Evolutionary conservation across 2,113 vertebrate genomes (phyloP).

Genomic region (Chrysemys picta): DNA sequence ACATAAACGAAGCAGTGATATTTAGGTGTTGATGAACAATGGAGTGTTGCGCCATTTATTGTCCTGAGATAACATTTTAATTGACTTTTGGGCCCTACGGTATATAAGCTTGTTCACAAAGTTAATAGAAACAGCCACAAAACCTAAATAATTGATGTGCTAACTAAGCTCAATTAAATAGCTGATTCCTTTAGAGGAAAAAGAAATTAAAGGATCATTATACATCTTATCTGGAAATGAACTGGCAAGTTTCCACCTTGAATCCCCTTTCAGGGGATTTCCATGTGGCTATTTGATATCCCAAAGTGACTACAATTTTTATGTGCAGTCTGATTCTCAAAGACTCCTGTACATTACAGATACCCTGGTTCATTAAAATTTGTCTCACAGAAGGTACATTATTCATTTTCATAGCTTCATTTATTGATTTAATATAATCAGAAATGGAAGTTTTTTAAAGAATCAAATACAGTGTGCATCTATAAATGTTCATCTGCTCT

Average conservation of each 20-base stretch:
- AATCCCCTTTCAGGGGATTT: background rate
- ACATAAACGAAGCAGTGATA: background rate
- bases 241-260: background rate
- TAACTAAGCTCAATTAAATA: background rate
- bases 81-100: background rate
- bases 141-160: background rate
- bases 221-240: background rate
- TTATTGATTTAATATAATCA: background rate
- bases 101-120: background rate
- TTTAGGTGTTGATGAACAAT: background rate
- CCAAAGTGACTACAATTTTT: background rate
- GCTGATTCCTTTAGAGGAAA: background rate
- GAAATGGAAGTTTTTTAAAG: background rate
- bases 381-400: rapidly evolving
- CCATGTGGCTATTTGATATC: background rate
- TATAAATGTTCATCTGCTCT: background rate
- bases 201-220: background rate
- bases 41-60: background rate
- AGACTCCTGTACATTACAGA: background rate
- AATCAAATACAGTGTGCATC: background rate
- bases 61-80: background rate
- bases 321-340: background rate
- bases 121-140: background rate
- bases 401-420: background rate
- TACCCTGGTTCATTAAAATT: background rate